phyloP scores from a whole-genome alignment of 1,140 invertebrate species.

The Drosophila pseudoananassae region DNA sequence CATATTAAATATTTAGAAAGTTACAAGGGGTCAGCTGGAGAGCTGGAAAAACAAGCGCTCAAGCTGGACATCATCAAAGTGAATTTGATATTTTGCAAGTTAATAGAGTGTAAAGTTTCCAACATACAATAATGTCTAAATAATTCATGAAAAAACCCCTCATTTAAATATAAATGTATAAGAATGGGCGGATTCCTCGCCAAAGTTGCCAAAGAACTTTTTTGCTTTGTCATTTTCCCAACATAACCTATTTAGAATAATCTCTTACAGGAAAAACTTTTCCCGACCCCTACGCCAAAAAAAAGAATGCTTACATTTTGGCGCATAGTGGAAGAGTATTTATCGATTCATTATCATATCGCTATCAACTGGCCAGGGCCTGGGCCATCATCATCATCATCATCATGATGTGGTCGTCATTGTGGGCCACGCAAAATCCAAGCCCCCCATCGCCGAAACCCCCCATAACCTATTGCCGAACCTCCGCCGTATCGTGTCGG shows the following conservation, averaged over 20 bases:
- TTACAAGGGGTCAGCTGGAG: neutral
- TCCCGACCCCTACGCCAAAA: neutral
- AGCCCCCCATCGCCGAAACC: neutral
- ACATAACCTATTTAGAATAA: constrained; percentile 46
- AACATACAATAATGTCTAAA: constrained; percentile 15
- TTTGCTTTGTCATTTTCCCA: constrained; percentile 37
- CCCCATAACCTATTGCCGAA: neutral
- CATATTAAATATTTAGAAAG: neutral
- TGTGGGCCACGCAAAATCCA: constrained; percentile 14
- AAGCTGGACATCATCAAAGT: constrained; percentile 1
- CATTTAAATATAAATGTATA: constrained; percentile 38
- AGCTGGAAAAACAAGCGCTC: neutral
- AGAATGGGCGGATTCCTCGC: neutral
- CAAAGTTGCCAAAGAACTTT: constrained; percentile 24
- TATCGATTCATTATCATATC: constrained; percentile 45
- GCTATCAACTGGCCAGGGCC: constrained; percentile 25
- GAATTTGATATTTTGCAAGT: constrained; percentile 19
- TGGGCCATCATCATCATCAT: constrained; percentile 1
- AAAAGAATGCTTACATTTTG: constrained; percentile 1
- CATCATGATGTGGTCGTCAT: constrained; percentile 12
- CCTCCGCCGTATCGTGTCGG: constrained; percentile 27
- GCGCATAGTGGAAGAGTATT: constrained; percentile 28
- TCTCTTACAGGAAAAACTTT: constrained; percentile 29
- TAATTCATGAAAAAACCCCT: constrained; percentile 36
- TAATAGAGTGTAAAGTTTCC: constrained; percentile 31